Evolutionary conservation across 2,113 vertebrate species (phyloP), one percentile per base, ranked within the genome.

Genomic region (Mastomys coucha): DNA sequence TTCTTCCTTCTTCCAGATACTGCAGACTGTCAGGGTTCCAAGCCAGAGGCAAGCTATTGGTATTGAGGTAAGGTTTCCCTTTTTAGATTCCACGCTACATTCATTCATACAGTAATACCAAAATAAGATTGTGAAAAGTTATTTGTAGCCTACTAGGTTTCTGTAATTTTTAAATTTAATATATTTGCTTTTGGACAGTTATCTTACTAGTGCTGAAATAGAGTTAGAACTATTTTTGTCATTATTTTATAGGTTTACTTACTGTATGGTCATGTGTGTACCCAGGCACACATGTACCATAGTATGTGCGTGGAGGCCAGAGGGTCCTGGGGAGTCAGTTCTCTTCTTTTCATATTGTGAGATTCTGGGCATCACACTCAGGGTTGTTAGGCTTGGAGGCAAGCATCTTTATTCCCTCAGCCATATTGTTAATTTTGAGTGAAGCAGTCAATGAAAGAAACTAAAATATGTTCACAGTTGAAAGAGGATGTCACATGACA

Each of bases 1-100:
- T 97, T 97, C 2, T 91, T 87, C 1, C 91, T 89, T 67, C 95
- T 98, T 96, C n/a, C 98, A 99, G 99, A 99, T 99, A 96, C 69
- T 99, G 36, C 99, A 99, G 96, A 99, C 99, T 0, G 99, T 99
- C 85, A 98, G 99, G 98, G 98, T 98, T 33, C 99, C 99, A 51
- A 99, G 99, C 75, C 99, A 99, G 98, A 99, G 99, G 91, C 99
- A 99, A 98, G 99, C 99, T 77, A 98, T 99, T 91, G 99, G 99
- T 93, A 99, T 99, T 95, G 99, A 99, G 99, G 99, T 99, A 98
- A 97, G 98, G 97, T 22, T 94, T 98, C 96, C 63, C 14, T 91
- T 84, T 87, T 97, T 75, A 20, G 49, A 72, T 91, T 94, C 86
- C 95, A 73, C 95, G 53, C 67, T 93, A 0, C 73, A 17, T 56